Evolutionary conservation across 1,140 invertebrate genomes (phyloP), one percentile per base, ranked within the genome.

Genomic region (Drosophila navojoa): DNA sequence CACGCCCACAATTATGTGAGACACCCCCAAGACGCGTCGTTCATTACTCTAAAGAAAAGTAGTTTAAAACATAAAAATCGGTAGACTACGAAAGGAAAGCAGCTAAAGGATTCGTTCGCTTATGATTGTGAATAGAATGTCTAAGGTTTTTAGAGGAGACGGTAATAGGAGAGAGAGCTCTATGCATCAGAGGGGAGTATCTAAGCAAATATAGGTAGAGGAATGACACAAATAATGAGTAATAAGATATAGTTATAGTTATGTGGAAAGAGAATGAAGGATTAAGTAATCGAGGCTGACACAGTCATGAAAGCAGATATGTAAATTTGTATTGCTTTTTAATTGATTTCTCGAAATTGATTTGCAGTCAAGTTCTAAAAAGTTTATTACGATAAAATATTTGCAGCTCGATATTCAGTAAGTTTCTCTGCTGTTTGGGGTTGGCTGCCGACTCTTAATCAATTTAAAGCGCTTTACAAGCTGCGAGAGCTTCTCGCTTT

Each of bases 361-460:
- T 59, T 29, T 19, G 15, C 57, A 19, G 16, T 9, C 16, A 40
- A 29, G 57, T 16, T 47, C 27, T 49, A 57, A 71, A 59, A 62
- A 63, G 52, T 42, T 63, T 42, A 25, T 38, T 7, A 55, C 7
- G 13, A 59, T 27, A 62, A 50, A 68, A 55, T 29, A 13, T 10
- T 35, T 7, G 42, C 5, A 16, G 54, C 4, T 25, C 32, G 10
- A 54, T 73, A 69, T 62, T 47, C 59, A 19, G 58, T 50, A 42
- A 55, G 32, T 69, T 69, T 57, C 19, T 1, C 19, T 60, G 29
- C 60, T 50, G 59, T 64, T 74, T 63, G 62, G 49, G 47, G 54
- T 81, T 77, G 57, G 69, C 74, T 78, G 79, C 76, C 70, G 63
- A 75, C 60, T 74, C 40, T 50, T 69, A 82, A 87, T 71, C 76